These are phyloP conservation scores for Pterobdella sp. DNA, from an alignment of 2,888 invertebrate genomes.

Conservation along the genomic window DNA sequence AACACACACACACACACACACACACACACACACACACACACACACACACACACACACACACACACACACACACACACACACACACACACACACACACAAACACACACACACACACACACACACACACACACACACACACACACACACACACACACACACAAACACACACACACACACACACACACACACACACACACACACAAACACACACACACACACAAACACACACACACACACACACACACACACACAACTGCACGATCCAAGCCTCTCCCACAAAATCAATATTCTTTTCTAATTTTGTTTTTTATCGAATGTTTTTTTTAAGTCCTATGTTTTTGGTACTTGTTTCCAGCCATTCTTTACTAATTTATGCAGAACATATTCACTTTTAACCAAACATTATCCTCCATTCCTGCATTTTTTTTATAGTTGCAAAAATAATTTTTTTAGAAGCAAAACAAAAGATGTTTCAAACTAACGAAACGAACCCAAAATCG, in stretches of 20 bases:
- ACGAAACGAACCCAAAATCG: too few relatives aligned
- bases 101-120: constrained; percentile 4
- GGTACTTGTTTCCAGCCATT: too few relatives aligned
- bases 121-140: constrained; percentile 4
- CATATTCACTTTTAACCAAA: too few relatives aligned
- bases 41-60: constrained; percentile 4
- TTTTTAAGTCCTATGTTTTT: too few relatives aligned
- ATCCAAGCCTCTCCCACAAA: neutral
- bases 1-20: neutral
- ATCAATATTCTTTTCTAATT: too few relatives aligned
- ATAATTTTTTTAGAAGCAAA: too few relatives aligned
- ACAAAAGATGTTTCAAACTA: too few relatives aligned
- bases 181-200: constrained; percentile 4
- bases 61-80: constrained; percentile 4
- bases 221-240: neutral
- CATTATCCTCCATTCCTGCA: too few relatives aligned
- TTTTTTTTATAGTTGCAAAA: too few relatives aligned
- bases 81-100: neutral
- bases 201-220: neutral
- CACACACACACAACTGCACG: neutral
- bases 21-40: constrained; percentile 4
- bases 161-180: neutral
- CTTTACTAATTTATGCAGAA: too few relatives aligned
- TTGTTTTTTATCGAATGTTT: too few relatives aligned
- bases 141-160: constrained; percentile 4